A percentile compares a stretch with the other conserved stretches of the same genome.
Conservation (phyloP, 2,113 vertebrate species). For the Rhabdomys dilectus region DNA sequence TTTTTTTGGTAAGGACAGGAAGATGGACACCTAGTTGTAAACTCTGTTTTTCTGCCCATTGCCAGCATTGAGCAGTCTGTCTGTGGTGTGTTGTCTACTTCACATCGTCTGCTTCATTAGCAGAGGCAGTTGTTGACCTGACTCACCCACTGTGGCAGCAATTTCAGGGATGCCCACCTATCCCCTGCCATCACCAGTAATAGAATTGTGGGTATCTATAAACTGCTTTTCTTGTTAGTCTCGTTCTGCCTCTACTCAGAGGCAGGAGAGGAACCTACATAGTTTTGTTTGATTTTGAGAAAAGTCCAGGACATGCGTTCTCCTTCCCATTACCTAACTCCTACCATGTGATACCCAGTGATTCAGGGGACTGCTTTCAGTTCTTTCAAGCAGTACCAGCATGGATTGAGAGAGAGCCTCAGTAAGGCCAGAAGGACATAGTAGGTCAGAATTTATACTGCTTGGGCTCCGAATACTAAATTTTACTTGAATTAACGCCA, state of each 20-base stretch:
- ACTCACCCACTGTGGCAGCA: not conserved
- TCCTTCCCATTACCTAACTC: not conserved
- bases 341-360: not conserved
- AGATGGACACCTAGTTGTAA: not conserved
- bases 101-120: too few relatives aligned
- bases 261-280: not conserved
- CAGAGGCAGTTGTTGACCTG: not conserved
- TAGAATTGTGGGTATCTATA: not conserved
- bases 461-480: not conserved
- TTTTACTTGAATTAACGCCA: not conserved
- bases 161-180: not conserved
- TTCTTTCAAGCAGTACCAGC: not conserved
- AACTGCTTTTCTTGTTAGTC: not conserved
- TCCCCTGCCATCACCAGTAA: not conserved
- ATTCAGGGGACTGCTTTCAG: not conserved
- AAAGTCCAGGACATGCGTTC: not conserved
- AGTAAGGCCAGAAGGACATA: not conserved
- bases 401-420: not conserved
- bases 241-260: not conserved
- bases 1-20: not conserved
- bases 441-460: not conserved
- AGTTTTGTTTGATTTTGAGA: not conserved
- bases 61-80: not conserved
- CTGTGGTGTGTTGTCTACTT: too few relatives aligned
- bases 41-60: not conserved